These are phyloP conservation scores for Erebia ligea DNA, from an alignment of 2,888 invertebrate species.

Conservation along the genomic window DNA sequence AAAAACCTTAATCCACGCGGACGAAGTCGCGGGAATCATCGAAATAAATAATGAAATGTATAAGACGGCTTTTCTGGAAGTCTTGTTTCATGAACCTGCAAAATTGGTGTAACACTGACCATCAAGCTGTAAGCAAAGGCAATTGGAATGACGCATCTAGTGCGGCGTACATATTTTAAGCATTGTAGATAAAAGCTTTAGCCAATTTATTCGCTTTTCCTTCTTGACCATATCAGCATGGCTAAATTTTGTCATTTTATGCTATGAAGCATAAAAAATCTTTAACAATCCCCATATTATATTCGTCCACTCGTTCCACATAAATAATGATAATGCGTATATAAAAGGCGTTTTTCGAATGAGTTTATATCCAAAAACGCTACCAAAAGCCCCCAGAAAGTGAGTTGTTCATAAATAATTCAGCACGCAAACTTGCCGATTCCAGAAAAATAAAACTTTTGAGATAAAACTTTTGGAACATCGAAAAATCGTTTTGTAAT, in stretches of 20 bases:
- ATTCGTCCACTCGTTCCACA: constrained; percentile 30
- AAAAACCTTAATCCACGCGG: too few species aligned
- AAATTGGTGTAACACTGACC: too few species aligned
- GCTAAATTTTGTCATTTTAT: background rate
- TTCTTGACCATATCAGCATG: background rate
- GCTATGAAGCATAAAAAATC: constrained; percentile 1
- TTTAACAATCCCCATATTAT: constrained; percentile 33
- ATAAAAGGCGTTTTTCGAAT: constrained; percentile 76
- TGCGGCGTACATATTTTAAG: too few species aligned
- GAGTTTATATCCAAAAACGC: constrained; percentile 75
- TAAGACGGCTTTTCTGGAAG: too few species aligned
- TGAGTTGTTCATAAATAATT: constrained; percentile 79
- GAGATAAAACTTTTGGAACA: constrained; percentile 30
- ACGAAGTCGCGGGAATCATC: too few species aligned
- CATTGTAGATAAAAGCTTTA: too few species aligned
- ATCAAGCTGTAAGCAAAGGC: too few species aligned
- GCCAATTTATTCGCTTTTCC: background rate
- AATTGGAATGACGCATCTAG: too few species aligned
- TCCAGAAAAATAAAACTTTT: constrained; percentile 37
- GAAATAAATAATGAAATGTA: too few species aligned
- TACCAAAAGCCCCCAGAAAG: constrained; percentile 63
- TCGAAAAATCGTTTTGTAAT: constrained; percentile 32
- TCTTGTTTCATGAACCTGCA: background rate
- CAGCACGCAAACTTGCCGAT: constrained; percentile 45
- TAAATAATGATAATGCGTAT: constrained; percentile 74